Evolutionary conservation across 2,888 invertebrate genomes (phyloP), one percentile per base, ranked within the genome.

Genomic region (Drosophila subsilvestris): DNA sequence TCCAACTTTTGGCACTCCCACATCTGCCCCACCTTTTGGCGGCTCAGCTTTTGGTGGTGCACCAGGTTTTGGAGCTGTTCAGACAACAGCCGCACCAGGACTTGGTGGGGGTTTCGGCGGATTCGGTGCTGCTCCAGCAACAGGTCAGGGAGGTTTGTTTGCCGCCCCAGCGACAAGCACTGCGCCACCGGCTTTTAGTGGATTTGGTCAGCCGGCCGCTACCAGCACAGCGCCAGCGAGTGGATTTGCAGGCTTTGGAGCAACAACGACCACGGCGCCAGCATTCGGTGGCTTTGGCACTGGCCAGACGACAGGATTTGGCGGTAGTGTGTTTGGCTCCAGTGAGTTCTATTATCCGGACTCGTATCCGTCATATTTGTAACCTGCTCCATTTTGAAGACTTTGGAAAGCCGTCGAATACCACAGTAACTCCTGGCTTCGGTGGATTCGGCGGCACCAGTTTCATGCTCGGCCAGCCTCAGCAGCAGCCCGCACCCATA

Each of bases 401-500:
- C 37, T 92, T 93, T 82, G 92, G 91, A 3, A 91, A 92, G 58
- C 91, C 92, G 9, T 86, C 92, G 0, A 80, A 89, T 18, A 80
- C 89, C 14, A 87, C 90, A 20, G 88, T 90, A 14, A 89, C 91
- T 2, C 91, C 92, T n/a, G 91, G 93, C 5, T 93, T 93, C 83
- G 93, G 93, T 20, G 93, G 93, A 1, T 94, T 94, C 78, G 93
- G 93, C 2, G 90, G 93, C 0, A 91, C 94, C 82, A 93, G 89
- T 27, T 90, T 90, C 51, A 90, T 90, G 90, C 74, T 90, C 10
- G 89, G 88, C 27, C 93, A 90, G 72, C 93, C 78, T 70, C 93
- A 93, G 74, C 93, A 91, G 71, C 92, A 90, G 74, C 93, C 93
- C 47, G 80, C 73, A 6, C 75, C 84, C 93, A 90, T 93, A 1